Evolutionary conservation across 1,140 invertebrate species (phyloP).

Genomic region (Drosophila tani): DNA sequence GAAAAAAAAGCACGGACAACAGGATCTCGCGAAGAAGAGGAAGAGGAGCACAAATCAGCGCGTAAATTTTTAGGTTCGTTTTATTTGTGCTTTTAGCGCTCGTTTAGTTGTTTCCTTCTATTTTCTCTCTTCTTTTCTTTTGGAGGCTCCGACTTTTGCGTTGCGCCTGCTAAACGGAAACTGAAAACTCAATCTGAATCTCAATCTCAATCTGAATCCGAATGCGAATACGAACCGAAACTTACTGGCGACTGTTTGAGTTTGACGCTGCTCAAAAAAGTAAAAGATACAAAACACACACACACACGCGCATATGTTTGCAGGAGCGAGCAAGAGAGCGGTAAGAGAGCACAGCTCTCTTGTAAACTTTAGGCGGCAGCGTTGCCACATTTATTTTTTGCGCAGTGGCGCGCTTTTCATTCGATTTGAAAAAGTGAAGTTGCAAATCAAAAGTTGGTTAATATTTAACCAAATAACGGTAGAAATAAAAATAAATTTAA

Average conservation of each 20-base stretch:
- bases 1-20: slow-evolving; percentile 12
- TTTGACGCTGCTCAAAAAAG: slow-evolving; percentile 68
- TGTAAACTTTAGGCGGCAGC: slow-evolving; percentile 54
- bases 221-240: slow-evolving; percentile 69
- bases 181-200: slow-evolving; percentile 11
- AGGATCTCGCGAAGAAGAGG: slow-evolving; percentile 22
- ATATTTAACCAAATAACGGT: no score
- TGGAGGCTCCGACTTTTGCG: slow-evolving; percentile 4
- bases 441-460: not conserved
- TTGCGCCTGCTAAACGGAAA: slow-evolving; percentile 9
- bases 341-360: slow-evolving; percentile 39
- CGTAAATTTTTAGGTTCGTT: not conserved
- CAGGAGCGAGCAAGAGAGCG: slow-evolving; percentile 55
- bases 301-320: slow-evolving; percentile 60
- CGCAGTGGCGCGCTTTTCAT: slow-evolving; percentile 24
- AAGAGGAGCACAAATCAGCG: slow-evolving; percentile 11
- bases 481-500: no score
- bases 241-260: slow-evolving; percentile 60
- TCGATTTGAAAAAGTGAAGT: slow-evolving; percentile 1
- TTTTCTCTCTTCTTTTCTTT: slow-evolving; percentile 4
- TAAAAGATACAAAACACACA: slow-evolving; percentile 78
- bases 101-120: not conserved
- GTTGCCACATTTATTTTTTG: slow-evolving; percentile 54
- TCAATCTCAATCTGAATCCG: slow-evolving; percentile 14
- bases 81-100: slow-evolving; percentile 3